Conservation (phyloP, 2,113 vertebrate species). For the Macroglossus sobrinus region DNA sequence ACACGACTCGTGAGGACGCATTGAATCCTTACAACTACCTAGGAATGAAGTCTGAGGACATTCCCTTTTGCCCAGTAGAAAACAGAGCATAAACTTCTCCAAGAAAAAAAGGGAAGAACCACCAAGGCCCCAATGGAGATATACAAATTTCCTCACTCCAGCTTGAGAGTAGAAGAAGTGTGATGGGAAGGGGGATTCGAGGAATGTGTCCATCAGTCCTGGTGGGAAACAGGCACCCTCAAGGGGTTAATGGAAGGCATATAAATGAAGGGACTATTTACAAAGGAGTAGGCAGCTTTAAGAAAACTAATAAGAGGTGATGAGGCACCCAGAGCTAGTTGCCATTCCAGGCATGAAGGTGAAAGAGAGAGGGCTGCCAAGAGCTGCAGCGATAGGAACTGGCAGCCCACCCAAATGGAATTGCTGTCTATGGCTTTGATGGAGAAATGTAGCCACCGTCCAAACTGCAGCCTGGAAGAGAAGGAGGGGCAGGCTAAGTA, state of each 20-base stretch:
- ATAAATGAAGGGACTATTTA: not conserved
- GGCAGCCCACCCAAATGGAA: not conserved
- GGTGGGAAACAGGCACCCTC: not conserved
- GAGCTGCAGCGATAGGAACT: not conserved
- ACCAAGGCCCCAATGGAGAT: not conserved
- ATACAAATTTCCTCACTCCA: not conserved
- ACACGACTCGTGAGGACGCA: fast-evolving
- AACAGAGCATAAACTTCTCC: not conserved
- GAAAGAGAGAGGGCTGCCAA: not conserved
- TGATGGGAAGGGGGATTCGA: fast-evolving
- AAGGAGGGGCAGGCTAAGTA: too few species aligned
- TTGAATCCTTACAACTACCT: not conserved
- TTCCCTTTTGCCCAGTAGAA: not conserved
- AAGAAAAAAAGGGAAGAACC: not conserved
- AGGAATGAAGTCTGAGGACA: not conserved
- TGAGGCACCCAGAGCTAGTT: not conserved
- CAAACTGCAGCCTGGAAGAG: not conserved
- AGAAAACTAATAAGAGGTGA: not conserved
- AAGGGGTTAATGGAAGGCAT: not conserved
- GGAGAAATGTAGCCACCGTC: not conserved
- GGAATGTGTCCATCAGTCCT: not conserved
- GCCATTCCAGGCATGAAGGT: not conserved
- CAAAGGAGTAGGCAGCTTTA: not conserved
- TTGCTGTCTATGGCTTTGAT: not conserved
- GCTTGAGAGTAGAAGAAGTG: not conserved